Evolutionary conservation across 2,888 invertebrate species (phyloP), one percentile per base, ranked within the genome.

Genomic region (Melanophora roralis): DNA sequence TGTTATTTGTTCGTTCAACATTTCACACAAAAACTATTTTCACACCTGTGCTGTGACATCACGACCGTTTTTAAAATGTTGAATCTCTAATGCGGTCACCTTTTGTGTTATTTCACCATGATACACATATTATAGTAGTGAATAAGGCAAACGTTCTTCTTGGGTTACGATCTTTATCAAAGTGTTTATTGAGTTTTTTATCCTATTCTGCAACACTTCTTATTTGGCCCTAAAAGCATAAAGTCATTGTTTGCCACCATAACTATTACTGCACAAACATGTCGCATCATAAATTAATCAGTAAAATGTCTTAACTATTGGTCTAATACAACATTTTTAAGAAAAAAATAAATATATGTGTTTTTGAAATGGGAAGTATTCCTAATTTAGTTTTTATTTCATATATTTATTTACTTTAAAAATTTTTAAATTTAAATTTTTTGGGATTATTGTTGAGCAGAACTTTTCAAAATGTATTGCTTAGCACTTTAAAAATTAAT

Each of bases 241-340:
- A 80, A 80, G 76, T 80, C 68, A 71, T 77, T 45, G 68, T 68
- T 57, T 77, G 77, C 78, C 77, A 78, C 81, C 60, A 72, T 67
- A 74, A 67, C 67, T 74, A 53, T 68, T 68, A 68, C 59, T 64
- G 23, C 69, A 57, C 27, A 55, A 62, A 69, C 79, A 62, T 78
- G 81, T 69, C 78, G 81, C 81, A 81, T 81, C 78, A 81, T 82
- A 82, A 82, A 82, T 82, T 81, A 82, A 82, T 82, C 81, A 81
- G 76, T 72, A 60, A 72, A 76, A 76, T 76, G 76, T 76, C 69
- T 69, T 69, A 64, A 32, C 67, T 38, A 78, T 21, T 73, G 68
- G 36, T 49, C 27, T 9, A 76, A 64, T 49, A 71, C 47, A 77
- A 27, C 67, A n/a, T 9, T 55, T 53, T 49, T 53, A 0, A 3